phyloP scores from a whole-genome alignment of 2,888 invertebrate species.

The Syrista parreyssii region DNA sequence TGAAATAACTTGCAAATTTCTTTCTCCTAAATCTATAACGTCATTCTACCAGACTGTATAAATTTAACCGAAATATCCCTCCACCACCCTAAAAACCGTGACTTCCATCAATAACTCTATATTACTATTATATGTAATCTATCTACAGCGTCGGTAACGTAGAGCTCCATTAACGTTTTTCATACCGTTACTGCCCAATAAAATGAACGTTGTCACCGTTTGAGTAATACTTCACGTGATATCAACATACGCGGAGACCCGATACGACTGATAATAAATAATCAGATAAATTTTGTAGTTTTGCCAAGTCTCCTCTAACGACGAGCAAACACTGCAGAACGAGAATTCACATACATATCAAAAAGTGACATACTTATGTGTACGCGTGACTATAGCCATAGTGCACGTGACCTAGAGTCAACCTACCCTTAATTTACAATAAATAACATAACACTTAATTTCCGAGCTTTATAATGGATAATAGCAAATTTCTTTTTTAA shows the following conservation, averaged over 20 bases:
- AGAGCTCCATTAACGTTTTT: not conserved
- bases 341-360: not conserved
- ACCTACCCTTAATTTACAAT: not conserved
- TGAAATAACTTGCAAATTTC: not conserved
- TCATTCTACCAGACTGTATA: not conserved
- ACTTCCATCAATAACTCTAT: no score
- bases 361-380: not conserved
- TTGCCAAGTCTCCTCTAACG: not conserved
- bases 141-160: no score
- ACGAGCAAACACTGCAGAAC: not conserved
- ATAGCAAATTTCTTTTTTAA: not conserved
- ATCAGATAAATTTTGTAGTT: not conserved
- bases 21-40: not conserved
- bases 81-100: not conserved
- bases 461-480: not conserved
- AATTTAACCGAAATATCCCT: not conserved
- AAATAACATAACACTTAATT: not conserved
- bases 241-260: not conserved
- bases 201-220: not conserved
- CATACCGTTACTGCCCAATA: not conserved
- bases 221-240: not conserved
- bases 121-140: no score
- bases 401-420: not conserved
- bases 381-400: not conserved
- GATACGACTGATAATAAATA: not conserved